Base-by-base conservation (phyloP, 1,140 invertebrate genomes). In the Cyclargus thomasi region DNA sequence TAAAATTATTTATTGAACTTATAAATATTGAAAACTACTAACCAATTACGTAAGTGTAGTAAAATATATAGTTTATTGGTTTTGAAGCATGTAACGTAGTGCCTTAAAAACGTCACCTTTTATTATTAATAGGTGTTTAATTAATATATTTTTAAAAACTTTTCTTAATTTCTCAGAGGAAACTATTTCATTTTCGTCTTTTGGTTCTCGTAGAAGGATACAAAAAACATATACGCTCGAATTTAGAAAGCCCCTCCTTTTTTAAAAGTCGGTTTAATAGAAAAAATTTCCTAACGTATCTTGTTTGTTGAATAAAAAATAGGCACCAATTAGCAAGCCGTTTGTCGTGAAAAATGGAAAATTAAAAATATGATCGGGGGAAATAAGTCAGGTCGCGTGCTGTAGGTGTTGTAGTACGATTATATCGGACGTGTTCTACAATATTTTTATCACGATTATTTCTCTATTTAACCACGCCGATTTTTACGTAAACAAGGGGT, bases 391-490 rank as follows among this genome's bases (percentile, higher is more conserved):
- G 18, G 20, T 59, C 55, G 55, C 55, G 55, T 59, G 55, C 8
- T 4, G 14, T 18, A 59, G 55, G 55, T 59, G 55, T 59, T 59
- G 20, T 20, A 59, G 55, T 20, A 20, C 17, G 55, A 59, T 59
- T 20, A 21, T 20, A 59, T 59, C 55, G 55, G 18, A 1, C 3
- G 6, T 59, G 55, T 21, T 59, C 5, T 1, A 59, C 55, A 20
- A 59, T 20, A 59, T 59, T 47, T 59, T 20, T 21, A 55, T 59
- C 10, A 17, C 55, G 17, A 20, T 59, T 59, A 59, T 59, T 20
- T 59, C 55, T 59, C 18, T 21, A 59, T 59, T 20, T 8, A 29
- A 8, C 29, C 8, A 14, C 6, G 2, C 39, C 8, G 14, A 16
- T 47, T 47, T 47, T 47, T 16, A 47, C 39, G 39, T 47, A 16